Evolutionary conservation across 2,888 invertebrate species (phyloP).

Genomic region (Ashinkailepas kermadecensis): DNA sequence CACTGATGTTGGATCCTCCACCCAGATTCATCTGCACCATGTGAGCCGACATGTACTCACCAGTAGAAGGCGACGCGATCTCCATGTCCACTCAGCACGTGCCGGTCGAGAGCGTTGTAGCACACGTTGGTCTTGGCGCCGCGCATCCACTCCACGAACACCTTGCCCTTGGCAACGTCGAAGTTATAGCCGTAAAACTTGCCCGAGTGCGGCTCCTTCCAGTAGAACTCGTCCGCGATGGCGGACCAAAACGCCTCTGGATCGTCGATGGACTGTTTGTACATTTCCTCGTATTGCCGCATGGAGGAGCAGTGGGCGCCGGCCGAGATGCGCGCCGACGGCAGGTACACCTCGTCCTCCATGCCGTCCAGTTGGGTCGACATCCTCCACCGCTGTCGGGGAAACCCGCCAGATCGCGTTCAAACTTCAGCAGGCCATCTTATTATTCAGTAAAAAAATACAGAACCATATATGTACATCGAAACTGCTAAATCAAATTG

Average conservation of each 20-base stretch:
- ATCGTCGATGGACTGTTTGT: constrained; percentile 75
- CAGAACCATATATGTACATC: no score
- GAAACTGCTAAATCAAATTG: no score
- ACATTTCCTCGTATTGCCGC: constrained; percentile 71
- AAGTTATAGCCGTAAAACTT: constrained; percentile 90
- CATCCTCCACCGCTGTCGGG: background rate
- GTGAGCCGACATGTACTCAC: constrained; percentile 49
- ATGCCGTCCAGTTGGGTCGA: background rate
- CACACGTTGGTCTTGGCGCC: constrained; percentile 91
- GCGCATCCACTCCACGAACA: constrained; percentile 90
- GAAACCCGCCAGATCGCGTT: no score
- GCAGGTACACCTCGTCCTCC: background rate
- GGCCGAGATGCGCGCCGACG: background rate
- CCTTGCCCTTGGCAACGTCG: constrained; percentile 75
- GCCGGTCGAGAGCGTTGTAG: constrained; percentile 88
- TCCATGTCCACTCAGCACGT: constrained; percentile 78
- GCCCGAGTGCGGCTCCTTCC: constrained; percentile 67
- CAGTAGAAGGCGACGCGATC: constrained; percentile 91
- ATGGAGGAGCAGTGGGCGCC: constrained; percentile 55
- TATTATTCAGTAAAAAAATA: no score
- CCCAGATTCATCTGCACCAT: no score
- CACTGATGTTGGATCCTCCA: no score
- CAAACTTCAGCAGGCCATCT: no score
- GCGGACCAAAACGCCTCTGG: constrained; percentile 90
- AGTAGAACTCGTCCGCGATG: constrained; percentile 86